phyloP scores from a whole-genome alignment of 2,888 invertebrate species.

The Phaonia tiefii region DNA sequence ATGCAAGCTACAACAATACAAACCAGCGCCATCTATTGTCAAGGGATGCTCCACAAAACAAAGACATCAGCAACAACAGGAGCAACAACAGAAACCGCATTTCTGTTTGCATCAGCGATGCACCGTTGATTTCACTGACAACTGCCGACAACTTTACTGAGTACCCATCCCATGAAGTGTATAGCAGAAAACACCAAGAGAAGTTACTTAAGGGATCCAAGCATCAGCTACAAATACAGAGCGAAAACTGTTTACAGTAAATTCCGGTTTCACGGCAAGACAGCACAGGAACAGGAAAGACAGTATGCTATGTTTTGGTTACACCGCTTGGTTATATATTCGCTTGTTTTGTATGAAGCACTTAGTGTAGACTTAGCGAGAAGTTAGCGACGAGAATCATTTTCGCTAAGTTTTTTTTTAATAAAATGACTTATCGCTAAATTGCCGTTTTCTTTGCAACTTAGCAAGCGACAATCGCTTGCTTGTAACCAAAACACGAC shows the following conservation, averaged over 20 bases:
- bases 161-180: not conserved
- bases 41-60: slow-evolving; percentile 38
- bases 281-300: slow-evolving; percentile 39
- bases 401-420: too few species aligned
- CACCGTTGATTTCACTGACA: slow-evolving; percentile 17
- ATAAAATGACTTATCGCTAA: too few species aligned
- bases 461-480: too few species aligned
- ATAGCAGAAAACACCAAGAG: not conserved
- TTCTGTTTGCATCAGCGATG: slow-evolving; percentile 11
- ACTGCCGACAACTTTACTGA: slow-evolving; percentile 12
- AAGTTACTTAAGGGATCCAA: not conserved
- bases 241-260: slow-evolving; percentile 44
- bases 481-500: too few species aligned
- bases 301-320: slow-evolving; percentile 26
- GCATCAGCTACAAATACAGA: slow-evolving; percentile 11
- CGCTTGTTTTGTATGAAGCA: too few species aligned
- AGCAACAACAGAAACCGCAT: not conserved
- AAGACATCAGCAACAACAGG: slow-evolving; percentile 25
- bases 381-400: too few species aligned
- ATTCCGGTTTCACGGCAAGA: slow-evolving; percentile 53
- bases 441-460: too few species aligned
- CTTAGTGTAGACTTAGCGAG: too few species aligned
- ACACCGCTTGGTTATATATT: too few species aligned
- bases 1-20: slow-evolving; percentile 38
- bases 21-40: slow-evolving; percentile 49